Conservation (phyloP, 2,113 vertebrate genomes). For the Aegotheles bennettii region DNA sequence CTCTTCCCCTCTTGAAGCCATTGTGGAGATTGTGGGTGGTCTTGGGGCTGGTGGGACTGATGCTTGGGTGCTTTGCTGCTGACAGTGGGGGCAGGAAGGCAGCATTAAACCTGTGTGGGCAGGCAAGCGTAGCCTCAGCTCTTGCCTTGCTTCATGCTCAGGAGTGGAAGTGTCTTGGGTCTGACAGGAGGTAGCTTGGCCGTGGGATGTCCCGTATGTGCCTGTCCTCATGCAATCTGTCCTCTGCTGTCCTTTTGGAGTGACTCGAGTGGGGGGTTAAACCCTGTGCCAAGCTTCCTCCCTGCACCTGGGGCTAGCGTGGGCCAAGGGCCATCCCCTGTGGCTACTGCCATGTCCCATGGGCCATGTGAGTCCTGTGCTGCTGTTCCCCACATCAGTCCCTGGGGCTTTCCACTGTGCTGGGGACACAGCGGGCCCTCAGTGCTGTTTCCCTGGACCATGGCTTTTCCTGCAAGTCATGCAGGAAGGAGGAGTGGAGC, state of each 20-base stretch:
- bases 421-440: fast-evolving
- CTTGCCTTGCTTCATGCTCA: neutral
- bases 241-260: neutral
- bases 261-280: neutral
- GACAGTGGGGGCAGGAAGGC: neutral
- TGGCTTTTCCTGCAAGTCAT: fast-evolving
- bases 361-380: neutral
- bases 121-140: neutral
- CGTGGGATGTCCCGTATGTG: neutral
- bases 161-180: neutral
- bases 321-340: neutral
- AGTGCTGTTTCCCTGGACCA: neutral
- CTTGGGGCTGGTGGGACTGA: neutral
- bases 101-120: neutral
- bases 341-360: neutral
- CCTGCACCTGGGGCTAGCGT: neutral
- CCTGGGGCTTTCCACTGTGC: neutral
- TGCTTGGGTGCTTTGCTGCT: neutral
- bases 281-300: neutral
- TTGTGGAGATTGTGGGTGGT: neutral
- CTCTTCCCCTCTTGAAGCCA: neutral
- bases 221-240: neutral
- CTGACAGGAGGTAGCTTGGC: neutral
- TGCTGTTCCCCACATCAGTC: neutral
- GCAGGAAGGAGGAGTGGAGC: neutral